Base-by-base conservation (phyloP, 2,888 invertebrate genomes). In the Caenorhabditis sulstoni region DNA sequence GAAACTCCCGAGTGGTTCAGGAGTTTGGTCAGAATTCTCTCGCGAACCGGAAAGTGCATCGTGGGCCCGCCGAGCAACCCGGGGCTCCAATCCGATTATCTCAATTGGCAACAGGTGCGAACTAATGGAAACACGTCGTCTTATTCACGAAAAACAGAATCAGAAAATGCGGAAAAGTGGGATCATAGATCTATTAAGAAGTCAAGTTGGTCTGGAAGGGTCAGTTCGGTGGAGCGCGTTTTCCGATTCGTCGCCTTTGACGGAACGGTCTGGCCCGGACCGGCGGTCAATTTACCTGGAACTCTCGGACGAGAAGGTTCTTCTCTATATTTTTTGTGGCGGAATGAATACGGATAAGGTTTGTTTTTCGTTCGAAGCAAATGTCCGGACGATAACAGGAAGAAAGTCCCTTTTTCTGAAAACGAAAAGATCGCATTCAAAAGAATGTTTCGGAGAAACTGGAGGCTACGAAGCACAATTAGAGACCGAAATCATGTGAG, bases 61-160 rank as follows among this genome's bases (percentile, higher is more conserved):
- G 2, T 8, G 41, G 14, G 7, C 37, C 35, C n/a, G 37, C 29
- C n/a, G n/a, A n/a, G n/a, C n/a, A n/a, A n/a, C n/a, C n/a, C n/a
- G n/a, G n/a, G 23, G 37, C 29, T 23, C 39, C 16, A 58, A 67
- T 58, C 5, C 35, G 49, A 67, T 67, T 67, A 58, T n/a, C 18
- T 62, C 62, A 50, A 50, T 62, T 50, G 39, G 50, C 50, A 67
- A 58, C 66, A 67, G 66, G 66, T 67, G 66, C 39, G 57, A 41
- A 11, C 11, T 41, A 41, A 29, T 29, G 29, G 29, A 29, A 29
- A 29, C 29, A 29, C 29, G 29, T n/a, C n/a, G n/a, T n/a, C n/a
- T n/a, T 41, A 14, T 41, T 41, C 49, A 45, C 39, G 66, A 35
- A 58, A n/a, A 35, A 29, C 29, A 29, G 14, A 14, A 16, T 4